Percentiles rank a stretch among this genome's conserved stretches.
Evolutionary conservation across 2,888 invertebrate species (phyloP).

Genomic region (Morpho achilles): DNA sequence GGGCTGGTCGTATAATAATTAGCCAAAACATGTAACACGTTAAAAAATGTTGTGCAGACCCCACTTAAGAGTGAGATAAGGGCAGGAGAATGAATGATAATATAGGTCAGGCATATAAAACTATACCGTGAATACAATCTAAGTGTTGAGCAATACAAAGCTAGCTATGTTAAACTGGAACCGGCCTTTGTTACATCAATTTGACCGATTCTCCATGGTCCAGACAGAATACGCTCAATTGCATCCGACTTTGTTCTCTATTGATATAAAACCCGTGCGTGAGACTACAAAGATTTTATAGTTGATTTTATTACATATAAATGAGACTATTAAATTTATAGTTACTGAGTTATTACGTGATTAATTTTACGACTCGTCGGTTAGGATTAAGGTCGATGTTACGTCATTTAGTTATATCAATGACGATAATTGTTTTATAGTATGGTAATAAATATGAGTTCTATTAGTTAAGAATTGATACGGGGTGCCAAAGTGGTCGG

Average conservation of each 20-base stretch:
- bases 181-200: slow-evolving; percentile 41
- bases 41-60: background rate
- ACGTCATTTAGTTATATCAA: slow-evolving; percentile 16
- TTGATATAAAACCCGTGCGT: slow-evolving; percentile 63
- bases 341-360: slow-evolving; percentile 46
- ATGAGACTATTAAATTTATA: slow-evolving; percentile 72
- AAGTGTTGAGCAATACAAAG: slow-evolving; percentile 20
- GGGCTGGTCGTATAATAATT: no score
- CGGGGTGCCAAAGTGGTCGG: no score
- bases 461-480: background rate
- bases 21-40: no score
- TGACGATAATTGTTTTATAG: slow-evolving; percentile 12
- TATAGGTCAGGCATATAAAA: background rate
- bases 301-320: slow-evolving; percentile 69
- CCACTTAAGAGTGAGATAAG: no score
- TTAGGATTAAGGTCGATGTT: slow-evolving; percentile 43
- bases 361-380: slow-evolving; percentile 59
- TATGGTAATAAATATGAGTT: background rate
- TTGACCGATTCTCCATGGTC: slow-evolving; percentile 69
- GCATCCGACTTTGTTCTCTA: slow-evolving; percentile 60
- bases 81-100: no score
- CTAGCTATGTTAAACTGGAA: slow-evolving; percentile 24
- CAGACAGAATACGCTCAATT: slow-evolving; percentile 63
- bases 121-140: slow-evolving; percentile 6
- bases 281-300: slow-evolving; percentile 67